These are phyloP conservation scores for Sipha flava DNA, from an alignment of 1,140 invertebrate genomes.

Conservation along the genomic window DNA sequence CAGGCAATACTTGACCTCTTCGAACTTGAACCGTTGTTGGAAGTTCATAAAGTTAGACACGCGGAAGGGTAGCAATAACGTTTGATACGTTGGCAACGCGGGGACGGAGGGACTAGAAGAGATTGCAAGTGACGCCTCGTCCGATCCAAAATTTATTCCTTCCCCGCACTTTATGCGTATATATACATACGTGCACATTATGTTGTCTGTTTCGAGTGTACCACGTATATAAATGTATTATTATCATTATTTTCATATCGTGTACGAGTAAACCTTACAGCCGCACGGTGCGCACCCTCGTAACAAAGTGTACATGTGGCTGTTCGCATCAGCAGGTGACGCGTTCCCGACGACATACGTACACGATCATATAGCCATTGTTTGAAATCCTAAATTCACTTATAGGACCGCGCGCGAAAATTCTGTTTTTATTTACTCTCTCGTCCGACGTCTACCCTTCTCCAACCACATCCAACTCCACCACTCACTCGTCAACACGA, in stretches of 20 bases:
- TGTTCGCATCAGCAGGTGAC: background rate
- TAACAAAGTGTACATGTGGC: background rate
- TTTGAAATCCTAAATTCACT: conserved; percentile 16
- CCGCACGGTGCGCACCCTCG: too few species aligned
- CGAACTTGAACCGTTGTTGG: background rate
- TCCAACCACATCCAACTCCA: too few species aligned
- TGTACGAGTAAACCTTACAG: background rate
- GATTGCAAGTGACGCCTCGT: background rate
- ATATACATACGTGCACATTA: background rate
- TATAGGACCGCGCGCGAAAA: background rate
- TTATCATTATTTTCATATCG: background rate
- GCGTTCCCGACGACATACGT: background rate
- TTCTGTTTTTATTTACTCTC: background rate
- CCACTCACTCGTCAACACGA: background rate
- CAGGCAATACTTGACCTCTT: background rate
- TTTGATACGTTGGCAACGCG: too few species aligned
- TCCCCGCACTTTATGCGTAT: background rate
- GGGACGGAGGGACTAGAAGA: background rate
- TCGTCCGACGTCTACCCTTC: background rate
- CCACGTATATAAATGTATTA: background rate
- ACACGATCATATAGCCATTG: background rate
- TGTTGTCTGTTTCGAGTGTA: background rate
- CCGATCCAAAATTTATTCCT: conserved; percentile 8
- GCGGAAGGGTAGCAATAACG: background rate
- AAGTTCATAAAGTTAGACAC: background rate